A percentile compares a stretch with the other conserved stretches of the same genome.
Evolutionary conservation across 2,888 invertebrate species (phyloP).

Genomic region (Agrotis ipsilon): DNA sequence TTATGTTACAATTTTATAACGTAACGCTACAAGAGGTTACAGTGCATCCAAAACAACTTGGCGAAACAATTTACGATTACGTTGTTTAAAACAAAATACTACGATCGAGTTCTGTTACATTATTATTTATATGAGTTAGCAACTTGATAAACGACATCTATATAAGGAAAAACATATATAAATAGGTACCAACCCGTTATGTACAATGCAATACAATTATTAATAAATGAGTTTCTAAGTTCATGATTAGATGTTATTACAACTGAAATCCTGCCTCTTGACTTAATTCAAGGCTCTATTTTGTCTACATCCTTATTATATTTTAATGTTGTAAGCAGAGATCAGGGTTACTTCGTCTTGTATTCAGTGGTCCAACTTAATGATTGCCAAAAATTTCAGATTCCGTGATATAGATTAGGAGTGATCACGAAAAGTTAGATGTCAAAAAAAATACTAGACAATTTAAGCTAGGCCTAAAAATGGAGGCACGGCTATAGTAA

Average conservation of each 20-base stretch:
- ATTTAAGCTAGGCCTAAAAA: not conserved
- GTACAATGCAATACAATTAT: not conserved
- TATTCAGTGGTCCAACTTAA: constrained; percentile 36
- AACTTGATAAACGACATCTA: constrained; percentile 9
- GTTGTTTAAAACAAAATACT: constrained; percentile 31
- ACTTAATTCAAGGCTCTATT: constrained; percentile 49
- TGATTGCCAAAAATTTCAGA: constrained; percentile 36
- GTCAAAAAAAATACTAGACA: not conserved
- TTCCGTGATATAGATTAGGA: constrained; percentile 32
- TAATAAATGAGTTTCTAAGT: not conserved
- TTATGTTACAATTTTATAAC: not conserved
- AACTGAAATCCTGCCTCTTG: constrained; percentile 31
- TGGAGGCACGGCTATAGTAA: not conserved
- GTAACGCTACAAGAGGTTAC: constrained; percentile 1
- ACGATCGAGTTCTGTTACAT: constrained; percentile 10
- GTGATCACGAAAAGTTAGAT: constrained; percentile 6
- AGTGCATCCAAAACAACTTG: not conserved
- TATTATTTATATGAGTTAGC: constrained; percentile 10
- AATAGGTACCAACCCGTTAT: no score
- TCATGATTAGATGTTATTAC: constrained; percentile 17
- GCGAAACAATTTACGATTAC: constrained; percentile 13
- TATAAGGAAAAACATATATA: not conserved
- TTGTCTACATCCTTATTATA: constrained; percentile 56
- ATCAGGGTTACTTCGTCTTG: constrained; percentile 53
- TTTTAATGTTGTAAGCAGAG: constrained; percentile 50